Evolutionary conservation across 2,797 vertebrate species (phyloP), one percentile per base, ranked within the genome.

Genomic region (Tenualosa thibaudeaui): DNA sequence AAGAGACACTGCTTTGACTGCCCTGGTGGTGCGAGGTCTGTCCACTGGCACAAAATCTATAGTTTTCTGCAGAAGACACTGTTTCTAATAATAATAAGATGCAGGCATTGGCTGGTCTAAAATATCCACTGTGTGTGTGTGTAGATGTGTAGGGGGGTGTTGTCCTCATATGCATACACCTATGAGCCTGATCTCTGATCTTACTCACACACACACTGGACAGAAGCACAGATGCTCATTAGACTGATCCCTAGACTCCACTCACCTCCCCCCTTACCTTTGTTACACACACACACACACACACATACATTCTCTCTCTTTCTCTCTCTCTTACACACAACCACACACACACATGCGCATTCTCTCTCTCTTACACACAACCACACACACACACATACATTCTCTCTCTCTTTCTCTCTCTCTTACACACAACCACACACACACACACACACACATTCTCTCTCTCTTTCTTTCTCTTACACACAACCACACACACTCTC

Each of bases 221-320:
- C 68, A 75, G 68, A 31, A 75, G 68, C 68, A 40, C 68, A 71
- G 68, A 31, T 71, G 68, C 68, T 71, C 68, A 71, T 71, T 71
- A 71, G 68, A 71, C 13, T 40, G 26, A 71, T 40, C 68, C 68
- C 68, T 31, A 40, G 68, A 37, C 68, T 71, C 68, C 90, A 93
- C 92, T 91, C 85, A 88, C 51, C 17, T 86, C 84, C 88, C 60
- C 89, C 84, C 24, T 13, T 15, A 5, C 68, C 12, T 71, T 15
- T 40, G 10, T 71, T 37, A 13, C 68, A 37, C n/a, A 22, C 58
- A 60, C 58, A 60, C n/a, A 13, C 68, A 37, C n/a, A 22, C 58
- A 60, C 58, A 60, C n/a, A 31, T 31, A 1, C 31, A 31, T 1
- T 31, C 31, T 31, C 31, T 31, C 31, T 31, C 31, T 31, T 31